Percentiles rank a stretch among this genome's conserved stretches.
Conservation (phyloP, 2,797 vertebrate genomes). For the Urosaurus nigricauda region DNA sequence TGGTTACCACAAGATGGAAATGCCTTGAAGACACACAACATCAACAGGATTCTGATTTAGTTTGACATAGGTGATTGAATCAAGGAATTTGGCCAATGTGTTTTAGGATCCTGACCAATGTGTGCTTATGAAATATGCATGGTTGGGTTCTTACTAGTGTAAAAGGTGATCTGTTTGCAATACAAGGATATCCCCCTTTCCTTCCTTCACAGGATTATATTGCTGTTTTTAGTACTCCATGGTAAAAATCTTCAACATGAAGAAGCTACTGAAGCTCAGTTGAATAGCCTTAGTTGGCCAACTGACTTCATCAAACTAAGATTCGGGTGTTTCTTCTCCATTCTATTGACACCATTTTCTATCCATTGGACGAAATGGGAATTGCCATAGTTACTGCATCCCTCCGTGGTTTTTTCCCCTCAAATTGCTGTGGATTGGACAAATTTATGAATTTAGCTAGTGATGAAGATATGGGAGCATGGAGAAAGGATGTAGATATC, state of each 20-base stretch:
- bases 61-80: not conserved
- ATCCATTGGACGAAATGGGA: not conserved
- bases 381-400: not conserved
- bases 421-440: not conserved
- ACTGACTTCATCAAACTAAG: not conserved
- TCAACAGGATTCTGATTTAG: not conserved
- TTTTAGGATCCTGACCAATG: too few relatives aligned
- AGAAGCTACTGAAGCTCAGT: not conserved
- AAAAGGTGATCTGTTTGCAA: not conserved
- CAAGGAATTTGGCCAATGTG: not conserved
- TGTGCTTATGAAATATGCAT: not conserved
- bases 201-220: not conserved
- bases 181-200: not conserved
- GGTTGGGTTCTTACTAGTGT: not conserved
- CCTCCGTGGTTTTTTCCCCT: not conserved
- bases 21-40: too few relatives aligned
- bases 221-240: not conserved
- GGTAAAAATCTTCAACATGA: not conserved
- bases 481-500: not conserved
- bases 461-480: not conserved
- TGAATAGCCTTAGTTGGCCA: too few relatives aligned
- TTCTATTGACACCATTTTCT: not conserved
- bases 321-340: conserved; percentile 1
- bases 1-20: too few relatives aligned
- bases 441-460: not conserved